Evolutionary conservation across 64 coral and sea anemone species (phyloP).

Genomic region (Dendronephthya gigantea): DNA sequence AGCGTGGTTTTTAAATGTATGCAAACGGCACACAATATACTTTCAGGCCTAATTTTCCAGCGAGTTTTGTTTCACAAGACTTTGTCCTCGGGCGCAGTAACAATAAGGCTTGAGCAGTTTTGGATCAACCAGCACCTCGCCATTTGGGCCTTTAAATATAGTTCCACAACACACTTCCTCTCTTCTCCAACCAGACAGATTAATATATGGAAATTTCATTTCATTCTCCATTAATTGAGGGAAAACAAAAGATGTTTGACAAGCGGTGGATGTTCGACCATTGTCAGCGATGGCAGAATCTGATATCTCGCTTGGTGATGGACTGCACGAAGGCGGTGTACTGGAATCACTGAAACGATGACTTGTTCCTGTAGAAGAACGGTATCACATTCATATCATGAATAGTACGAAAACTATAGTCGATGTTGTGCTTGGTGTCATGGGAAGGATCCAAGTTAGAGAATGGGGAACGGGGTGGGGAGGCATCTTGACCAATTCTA

Average conservation of each 20-base stretch:
- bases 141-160: slow-evolving; percentile 83
- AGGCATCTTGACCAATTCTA: too few relatives aligned
- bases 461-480: too few relatives aligned
- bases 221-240: slow-evolving; percentile 50
- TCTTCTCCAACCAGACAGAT: slow-evolving; percentile 80
- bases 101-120: slow-evolving; percentile 87
- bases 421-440: not conserved
- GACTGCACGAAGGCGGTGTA: not conserved
- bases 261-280: slow-evolving; percentile 51
- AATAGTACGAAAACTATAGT: not conserved
- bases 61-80: not conserved
- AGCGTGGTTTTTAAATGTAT: too few relatives aligned
- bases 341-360: not conserved
- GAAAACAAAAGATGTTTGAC: slow-evolving; percentile 85
- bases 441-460: too few relatives aligned
- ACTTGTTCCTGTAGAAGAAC: not conserved
- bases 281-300: not conserved
- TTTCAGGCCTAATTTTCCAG: too few relatives aligned
- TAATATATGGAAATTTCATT: slow-evolving; percentile 79
- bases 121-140: slow-evolving; percentile 88
- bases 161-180: slow-evolving; percentile 98
- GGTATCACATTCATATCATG: not conserved
- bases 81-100: slow-evolving; percentile 55
- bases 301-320: not conserved
- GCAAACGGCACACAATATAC: too few relatives aligned